Conservation (phyloP, 2,797 vertebrate species). For the Danionella dracula region DNA sequence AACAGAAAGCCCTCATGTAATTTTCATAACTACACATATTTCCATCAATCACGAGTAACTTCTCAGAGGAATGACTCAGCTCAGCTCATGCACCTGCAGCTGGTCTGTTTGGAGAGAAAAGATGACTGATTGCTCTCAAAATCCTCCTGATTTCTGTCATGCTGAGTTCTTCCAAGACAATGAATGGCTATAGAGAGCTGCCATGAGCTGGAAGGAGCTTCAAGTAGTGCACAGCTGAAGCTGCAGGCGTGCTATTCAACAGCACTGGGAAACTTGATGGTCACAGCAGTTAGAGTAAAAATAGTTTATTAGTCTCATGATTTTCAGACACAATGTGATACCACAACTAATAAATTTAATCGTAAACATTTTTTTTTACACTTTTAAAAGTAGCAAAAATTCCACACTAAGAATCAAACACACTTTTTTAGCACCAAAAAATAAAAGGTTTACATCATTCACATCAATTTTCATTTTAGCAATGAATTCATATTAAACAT, state of each 20-base stretch:
- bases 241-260: not conserved
- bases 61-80: constrained; percentile 4
- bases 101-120: constrained; percentile 2
- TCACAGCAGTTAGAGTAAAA: not conserved
- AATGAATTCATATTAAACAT: too few relatives aligned
- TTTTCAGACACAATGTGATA: too few relatives aligned
- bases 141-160: constrained; percentile 19
- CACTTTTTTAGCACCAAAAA: too few relatives aligned
- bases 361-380: too few relatives aligned
- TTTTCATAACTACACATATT: too few relatives aligned
- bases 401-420: too few relatives aligned
- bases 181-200: constrained; percentile 1
- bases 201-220: constrained; percentile 3
- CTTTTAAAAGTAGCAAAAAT: too few relatives aligned
- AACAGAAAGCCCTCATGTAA: not conserved
- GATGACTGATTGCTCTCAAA: not conserved
- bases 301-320: too few relatives aligned
- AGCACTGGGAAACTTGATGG: not conserved
- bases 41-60: not conserved
- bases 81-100: not conserved
- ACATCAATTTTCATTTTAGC: too few relatives aligned
- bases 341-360: too few relatives aligned
- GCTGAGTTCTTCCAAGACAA: not conserved
- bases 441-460: too few relatives aligned
- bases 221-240: constrained; percentile 8